These are phyloP conservation scores for Syrrhaptes paradoxus DNA, from an alignment of 2,113 vertebrate species.

Conservation along the genomic window DNA sequence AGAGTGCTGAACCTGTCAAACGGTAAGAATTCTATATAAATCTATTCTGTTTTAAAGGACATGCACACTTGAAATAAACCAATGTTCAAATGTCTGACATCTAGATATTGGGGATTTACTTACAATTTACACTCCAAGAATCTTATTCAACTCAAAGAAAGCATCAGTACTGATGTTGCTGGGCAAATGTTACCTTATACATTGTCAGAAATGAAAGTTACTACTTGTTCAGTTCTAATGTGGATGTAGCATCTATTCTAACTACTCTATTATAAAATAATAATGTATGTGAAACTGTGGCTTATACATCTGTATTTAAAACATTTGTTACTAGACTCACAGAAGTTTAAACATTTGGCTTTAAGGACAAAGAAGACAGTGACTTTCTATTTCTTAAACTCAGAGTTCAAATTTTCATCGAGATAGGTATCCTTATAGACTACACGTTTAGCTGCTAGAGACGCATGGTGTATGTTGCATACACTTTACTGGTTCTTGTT, in stretches of 20 bases:
- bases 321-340: neutral
- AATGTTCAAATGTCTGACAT: neutral
- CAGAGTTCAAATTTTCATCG: neutral
- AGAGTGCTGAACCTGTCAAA: neutral
- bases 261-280: neutral
- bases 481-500: neutral
- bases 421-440: neutral
- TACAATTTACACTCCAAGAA: neutral
- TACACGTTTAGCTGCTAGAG: neutral
- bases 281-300: neutral
- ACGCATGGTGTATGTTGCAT: neutral
- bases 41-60: neutral
- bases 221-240: neutral
- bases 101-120: neutral
- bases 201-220: neutral
- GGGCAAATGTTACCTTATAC: neutral
- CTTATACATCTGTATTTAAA: neutral
- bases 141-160: neutral
- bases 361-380: neutral
- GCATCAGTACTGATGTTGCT: neutral
- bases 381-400: neutral
- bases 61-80: neutral
- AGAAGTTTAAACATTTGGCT: neutral
- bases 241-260: neutral
- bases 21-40: neutral